A percentile compares a stretch with the other conserved stretches of the same genome.
phyloP scores from a whole-genome alignment of 2,113 vertebrate genomes.

The Leptocoma aspasia region DNA sequence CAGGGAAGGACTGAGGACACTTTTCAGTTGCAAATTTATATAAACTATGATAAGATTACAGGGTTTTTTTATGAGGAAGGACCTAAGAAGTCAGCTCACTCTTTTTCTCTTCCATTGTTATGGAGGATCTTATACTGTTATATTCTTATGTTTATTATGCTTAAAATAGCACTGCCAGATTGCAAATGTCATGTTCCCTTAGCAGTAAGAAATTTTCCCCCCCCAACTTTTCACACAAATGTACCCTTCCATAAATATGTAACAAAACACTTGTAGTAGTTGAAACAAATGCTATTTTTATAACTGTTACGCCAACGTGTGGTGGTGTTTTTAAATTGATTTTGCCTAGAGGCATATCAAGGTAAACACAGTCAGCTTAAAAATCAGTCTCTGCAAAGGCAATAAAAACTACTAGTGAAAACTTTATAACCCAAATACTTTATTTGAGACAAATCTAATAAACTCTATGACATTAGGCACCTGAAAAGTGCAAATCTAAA shows the following conservation, averaged over 20 bases:
- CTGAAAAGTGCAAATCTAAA: background rate
- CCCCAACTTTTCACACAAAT: conserved; percentile 6
- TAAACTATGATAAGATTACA: background rate
- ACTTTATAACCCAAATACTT: background rate
- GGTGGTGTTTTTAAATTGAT: background rate
- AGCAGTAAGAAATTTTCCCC: background rate
- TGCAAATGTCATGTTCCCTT: conserved; percentile 30
- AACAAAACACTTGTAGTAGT: conserved; percentile 48
- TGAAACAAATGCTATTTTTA: conserved; percentile 57
- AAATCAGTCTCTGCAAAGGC: background rate
- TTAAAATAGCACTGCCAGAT: conserved; percentile 47
- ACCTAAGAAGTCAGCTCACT: background rate
- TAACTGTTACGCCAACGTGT: background rate
- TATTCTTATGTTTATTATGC: background rate
- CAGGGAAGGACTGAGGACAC: background rate
- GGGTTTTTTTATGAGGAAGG: background rate
- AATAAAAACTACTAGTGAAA: background rate
- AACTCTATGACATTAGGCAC: background rate
- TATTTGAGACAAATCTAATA: background rate
- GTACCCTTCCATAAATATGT: conserved; percentile 37
- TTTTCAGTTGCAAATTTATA: background rate
- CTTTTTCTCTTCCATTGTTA: conserved; percentile 5
- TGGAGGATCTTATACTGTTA: background rate
- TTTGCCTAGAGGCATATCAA: conserved; percentile 6
- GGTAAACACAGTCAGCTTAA: conserved; percentile 7